Evolutionary conservation across 2,888 invertebrate species (phyloP).

Genomic region (Trissolcus japonicus): DNA sequence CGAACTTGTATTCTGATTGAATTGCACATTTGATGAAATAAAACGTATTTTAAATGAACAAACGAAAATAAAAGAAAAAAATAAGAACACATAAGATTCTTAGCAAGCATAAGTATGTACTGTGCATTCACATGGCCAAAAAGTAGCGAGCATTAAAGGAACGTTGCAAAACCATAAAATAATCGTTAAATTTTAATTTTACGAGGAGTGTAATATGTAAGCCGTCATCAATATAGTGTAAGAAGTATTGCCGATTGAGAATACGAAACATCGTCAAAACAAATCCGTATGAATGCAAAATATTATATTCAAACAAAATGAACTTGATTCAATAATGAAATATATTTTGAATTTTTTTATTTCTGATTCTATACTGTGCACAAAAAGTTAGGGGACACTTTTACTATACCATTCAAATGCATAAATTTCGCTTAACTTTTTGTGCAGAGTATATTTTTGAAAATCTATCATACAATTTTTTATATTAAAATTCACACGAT

Average conservation of each 20-base stretch:
- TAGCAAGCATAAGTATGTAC: constrained; percentile 63
- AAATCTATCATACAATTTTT: constrained; percentile 14
- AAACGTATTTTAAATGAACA: constrained; percentile 23
- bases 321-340: no score
- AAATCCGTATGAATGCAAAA: no score
- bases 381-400: no score
- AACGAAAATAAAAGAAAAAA: constrained; percentile 9
- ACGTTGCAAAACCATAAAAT: constrained; percentile 75
- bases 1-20: no score
- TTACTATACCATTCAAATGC: no score
- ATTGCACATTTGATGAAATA: not conserved
- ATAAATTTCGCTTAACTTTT: no score
- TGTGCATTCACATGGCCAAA: constrained; percentile 59
- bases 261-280: constrained; percentile 61
- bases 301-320: no score
- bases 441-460: no score
- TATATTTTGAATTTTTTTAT: no score
- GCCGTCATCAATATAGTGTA: constrained; percentile 68
- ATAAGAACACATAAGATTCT: constrained; percentile 62
- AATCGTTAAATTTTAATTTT: constrained; percentile 77
- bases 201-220: constrained; percentile 77
- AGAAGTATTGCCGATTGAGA: constrained; percentile 63
- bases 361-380: no score
- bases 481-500: no score
- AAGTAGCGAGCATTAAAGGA: constrained; percentile 69